phyloP scores from a whole-genome alignment of 2,888 invertebrate genomes.

The Spodoptera exigua region DNA sequence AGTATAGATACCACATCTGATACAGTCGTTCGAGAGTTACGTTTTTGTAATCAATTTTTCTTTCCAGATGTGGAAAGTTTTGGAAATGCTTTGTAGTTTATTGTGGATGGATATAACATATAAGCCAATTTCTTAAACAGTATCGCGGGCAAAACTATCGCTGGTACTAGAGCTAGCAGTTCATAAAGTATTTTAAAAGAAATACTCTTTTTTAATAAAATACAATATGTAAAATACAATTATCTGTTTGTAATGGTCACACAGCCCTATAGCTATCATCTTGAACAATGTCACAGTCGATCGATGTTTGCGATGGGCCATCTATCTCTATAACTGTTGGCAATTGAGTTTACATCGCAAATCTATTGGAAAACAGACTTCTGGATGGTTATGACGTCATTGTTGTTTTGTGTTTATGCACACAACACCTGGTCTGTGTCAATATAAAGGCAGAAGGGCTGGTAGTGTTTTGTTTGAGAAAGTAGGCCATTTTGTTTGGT shows the following conservation, averaged over 20 bases:
- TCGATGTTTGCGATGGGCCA: constrained; percentile 58
- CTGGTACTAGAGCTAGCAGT: too few relatives aligned
- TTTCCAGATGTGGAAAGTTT: too few relatives aligned
- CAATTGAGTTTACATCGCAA: constrained; percentile 53
- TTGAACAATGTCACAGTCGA: constrained; percentile 42
- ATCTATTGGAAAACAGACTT: constrained; percentile 57
- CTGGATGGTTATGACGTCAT: constrained; percentile 54
- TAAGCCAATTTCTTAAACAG: too few relatives aligned
- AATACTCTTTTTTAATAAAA: background rate
- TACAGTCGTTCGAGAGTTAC: too few relatives aligned
- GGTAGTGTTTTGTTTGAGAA: constrained; percentile 2
- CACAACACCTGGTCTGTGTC: constrained; percentile 32
- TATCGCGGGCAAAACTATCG: too few relatives aligned
- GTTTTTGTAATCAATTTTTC: too few relatives aligned
- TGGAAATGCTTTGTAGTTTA: too few relatives aligned
- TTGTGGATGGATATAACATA: too few relatives aligned
- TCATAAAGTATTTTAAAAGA: too few relatives aligned
- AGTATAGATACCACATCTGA: too few relatives aligned
- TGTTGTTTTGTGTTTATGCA: constrained; percentile 28
- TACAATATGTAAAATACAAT: background rate
- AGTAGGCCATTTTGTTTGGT: background rate
- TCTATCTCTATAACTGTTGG: constrained; percentile 63
- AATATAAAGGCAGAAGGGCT: constrained; percentile 24
- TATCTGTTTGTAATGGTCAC: constrained; percentile 7
- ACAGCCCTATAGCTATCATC: constrained; percentile 3